A percentile compares a stretch with the other conserved stretches of the same genome.
Conservation (phyloP, 1,140 invertebrate species). For the Metaphire vulgaris region DNA sequence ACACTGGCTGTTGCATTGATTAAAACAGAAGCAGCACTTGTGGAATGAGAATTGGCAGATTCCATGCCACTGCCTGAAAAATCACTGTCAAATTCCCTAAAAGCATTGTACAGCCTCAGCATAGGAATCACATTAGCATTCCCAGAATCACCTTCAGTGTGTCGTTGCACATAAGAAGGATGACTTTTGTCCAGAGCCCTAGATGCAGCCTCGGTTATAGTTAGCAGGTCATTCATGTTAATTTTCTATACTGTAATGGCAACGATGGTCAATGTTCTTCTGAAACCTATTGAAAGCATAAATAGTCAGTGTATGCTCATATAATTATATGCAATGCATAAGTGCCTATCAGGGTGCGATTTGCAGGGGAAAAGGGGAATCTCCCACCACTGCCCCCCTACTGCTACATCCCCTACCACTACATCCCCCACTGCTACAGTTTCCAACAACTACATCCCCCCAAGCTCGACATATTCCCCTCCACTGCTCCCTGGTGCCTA, state of each 20-base stretch:
- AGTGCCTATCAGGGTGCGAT: background rate
- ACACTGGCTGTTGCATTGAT: background rate
- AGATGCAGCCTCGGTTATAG: background rate
- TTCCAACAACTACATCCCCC: too few relatives aligned
- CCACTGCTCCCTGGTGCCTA: too few relatives aligned
- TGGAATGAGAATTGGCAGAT: background rate
- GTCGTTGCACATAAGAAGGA: background rate
- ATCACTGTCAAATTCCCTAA: background rate
- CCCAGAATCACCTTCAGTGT: too few relatives aligned
- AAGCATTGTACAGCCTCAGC: background rate
- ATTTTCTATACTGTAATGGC: background rate
- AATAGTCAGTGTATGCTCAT: background rate
- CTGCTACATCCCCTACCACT: too few relatives aligned
- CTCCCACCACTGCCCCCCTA: too few relatives aligned
- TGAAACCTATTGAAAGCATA: background rate
- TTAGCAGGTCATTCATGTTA: background rate
- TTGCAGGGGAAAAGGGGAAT: too few relatives aligned
- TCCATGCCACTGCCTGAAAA: background rate
- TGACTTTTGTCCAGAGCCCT: background rate
- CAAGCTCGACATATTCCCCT: too few relatives aligned
- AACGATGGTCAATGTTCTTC: background rate
- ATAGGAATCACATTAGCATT: background rate
- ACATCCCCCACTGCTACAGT: too few relatives aligned
- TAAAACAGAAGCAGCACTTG: background rate
- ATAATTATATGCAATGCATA: background rate